Evolutionary conservation across 2,113 vertebrate genomes (phyloP), one percentile per base, ranked within the genome.

Genomic region (Sinocyclocheilus anophthalmus): DNA sequence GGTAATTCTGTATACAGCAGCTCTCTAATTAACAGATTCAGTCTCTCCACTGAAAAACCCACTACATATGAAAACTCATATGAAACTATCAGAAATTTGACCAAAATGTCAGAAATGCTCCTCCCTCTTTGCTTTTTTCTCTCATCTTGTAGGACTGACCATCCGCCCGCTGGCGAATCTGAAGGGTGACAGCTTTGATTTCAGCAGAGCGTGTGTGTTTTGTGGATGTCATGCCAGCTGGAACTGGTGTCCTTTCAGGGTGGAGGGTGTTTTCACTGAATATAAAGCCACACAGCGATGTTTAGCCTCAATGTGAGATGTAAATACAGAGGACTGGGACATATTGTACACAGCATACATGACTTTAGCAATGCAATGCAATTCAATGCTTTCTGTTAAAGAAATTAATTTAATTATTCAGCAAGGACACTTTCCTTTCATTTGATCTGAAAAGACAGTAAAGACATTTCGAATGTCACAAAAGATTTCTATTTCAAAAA

Each of bases 141-240:
- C 45, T 53, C 13, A 18, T 77, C 50, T 20, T n/a, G 57, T 3
- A 7, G 53, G 53, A 18, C 5, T 50, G n/a, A 14, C 5, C n/a
- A 30, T 57, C 42, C 45, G 78, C 20, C 26, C 59, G 78, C 45
- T 65, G 79, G 85, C 42, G 1, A n/a, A 37, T 30, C 39, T 65
- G 4, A 80, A 76, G 48, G 55, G 72, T 16, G 61, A 50, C 79
- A 82, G 85, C 79, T 83, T 82, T 86, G 83, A 39, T 69, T 79
- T 84, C 61, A 84, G 30, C 30, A 50, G 80, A 82, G 50, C 22
- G 39, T 83, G 61, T 87, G 85, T 65, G 22, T 59, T 59, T 39
- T 59, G 3, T 67, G 39, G 45, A 26, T 78, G 77, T 61, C 11
- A 65, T 48, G 86, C 81, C 81, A 84, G 86, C 85, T 81, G 55